These are phyloP conservation scores for Oreonectes daqikongensis DNA, from an alignment of 2,797 vertebrate genomes.

Conservation along the genomic window DNA sequence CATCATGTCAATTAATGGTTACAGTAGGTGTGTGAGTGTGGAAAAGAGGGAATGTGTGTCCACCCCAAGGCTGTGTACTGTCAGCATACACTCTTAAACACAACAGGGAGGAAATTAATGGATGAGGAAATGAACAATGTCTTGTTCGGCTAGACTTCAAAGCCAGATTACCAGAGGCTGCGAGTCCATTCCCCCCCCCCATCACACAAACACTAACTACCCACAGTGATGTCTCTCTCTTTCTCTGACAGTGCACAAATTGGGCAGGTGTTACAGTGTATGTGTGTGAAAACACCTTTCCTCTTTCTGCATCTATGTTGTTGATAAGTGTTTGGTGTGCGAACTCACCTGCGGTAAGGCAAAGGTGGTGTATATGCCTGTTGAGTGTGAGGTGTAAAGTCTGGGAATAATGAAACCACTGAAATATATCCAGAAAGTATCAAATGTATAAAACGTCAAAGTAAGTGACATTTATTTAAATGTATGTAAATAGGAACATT, in stretches of 20 bases:
- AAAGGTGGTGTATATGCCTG: slow-evolving; percentile 3
- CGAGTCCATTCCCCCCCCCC: background rate
- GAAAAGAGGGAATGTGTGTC: slow-evolving; percentile 31
- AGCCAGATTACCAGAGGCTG: slow-evolving; percentile 21
- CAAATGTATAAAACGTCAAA: background rate
- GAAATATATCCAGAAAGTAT: background rate
- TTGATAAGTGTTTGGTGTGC: slow-evolving; percentile 47
- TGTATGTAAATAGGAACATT: too few species aligned
- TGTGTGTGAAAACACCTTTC: slow-evolving; percentile 39
- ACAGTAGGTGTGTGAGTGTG: slow-evolving; percentile 14
- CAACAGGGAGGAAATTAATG: slow-evolving; percentile 44
- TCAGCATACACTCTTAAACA: slow-evolving; percentile 39
- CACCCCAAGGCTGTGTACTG: slow-evolving; percentile 31
- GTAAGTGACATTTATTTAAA: too few species aligned
- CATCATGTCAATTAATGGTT: slow-evolving; percentile 40
- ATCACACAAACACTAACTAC: too few species aligned
- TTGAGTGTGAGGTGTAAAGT: slow-evolving; percentile 6
- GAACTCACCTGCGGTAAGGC: slow-evolving; percentile 34
- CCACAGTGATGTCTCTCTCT: background rate
- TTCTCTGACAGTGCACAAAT: slow-evolving; percentile 12
- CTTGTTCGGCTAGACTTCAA: slow-evolving; percentile 6
- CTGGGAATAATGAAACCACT: background rate
- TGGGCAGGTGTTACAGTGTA: slow-evolving; percentile 22
- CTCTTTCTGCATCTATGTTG: slow-evolving; percentile 18
- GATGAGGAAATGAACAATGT: slow-evolving; percentile 38